These are phyloP conservation scores for Drosophila flavopinicola DNA, from an alignment of 2,888 invertebrate genomes.

Conservation along the genomic window DNA sequence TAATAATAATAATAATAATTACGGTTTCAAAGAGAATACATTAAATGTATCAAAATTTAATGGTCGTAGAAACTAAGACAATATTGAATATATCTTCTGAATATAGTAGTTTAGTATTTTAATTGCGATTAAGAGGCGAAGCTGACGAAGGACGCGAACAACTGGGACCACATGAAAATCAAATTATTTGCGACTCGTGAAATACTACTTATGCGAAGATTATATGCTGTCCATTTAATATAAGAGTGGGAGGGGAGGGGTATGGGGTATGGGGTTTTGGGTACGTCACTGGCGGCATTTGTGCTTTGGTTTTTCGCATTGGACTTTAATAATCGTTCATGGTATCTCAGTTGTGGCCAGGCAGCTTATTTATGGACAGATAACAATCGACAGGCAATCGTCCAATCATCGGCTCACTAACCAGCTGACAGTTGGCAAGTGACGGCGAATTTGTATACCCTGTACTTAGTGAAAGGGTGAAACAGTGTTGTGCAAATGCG, in stretches of 20 bases:
- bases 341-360: constrained; percentile 39
- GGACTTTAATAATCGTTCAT: constrained; percentile 46
- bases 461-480: no score
- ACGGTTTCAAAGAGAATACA: no score
- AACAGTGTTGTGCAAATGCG: no score
- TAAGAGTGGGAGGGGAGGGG: constrained; percentile 6
- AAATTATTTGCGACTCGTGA: constrained; percentile 70
- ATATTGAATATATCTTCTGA: no score
- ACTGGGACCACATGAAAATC: constrained; percentile 63
- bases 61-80: no score
- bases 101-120: no score
- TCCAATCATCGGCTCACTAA: constrained; percentile 6
- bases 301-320: constrained; percentile 4
- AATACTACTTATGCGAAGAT: constrained; percentile 61
- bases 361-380: constrained; percentile 44
- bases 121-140: no score
- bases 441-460: constrained; percentile 3
- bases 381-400: constrained; percentile 47
- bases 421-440: constrained; percentile 26
- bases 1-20: no score
- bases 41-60: no score
- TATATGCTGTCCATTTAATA: constrained; percentile 32
- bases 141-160: no score
- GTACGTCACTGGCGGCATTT: constrained; percentile 1
- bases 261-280: no score